Conservation (phyloP, 2,888 invertebrate species). For the Lasioglossum oenotherae region DNA sequence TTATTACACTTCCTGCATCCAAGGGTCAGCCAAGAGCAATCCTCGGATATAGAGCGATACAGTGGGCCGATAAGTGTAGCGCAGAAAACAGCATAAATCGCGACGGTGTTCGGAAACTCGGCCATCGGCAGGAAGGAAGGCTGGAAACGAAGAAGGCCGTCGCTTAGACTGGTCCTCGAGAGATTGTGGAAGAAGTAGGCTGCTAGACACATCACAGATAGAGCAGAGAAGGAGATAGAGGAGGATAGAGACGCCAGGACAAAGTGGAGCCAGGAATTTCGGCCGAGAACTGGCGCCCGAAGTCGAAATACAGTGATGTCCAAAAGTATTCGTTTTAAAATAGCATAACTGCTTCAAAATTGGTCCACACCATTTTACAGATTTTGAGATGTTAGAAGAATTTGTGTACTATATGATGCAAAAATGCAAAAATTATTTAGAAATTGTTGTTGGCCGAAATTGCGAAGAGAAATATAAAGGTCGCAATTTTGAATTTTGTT, state of each 20-base stretch:
- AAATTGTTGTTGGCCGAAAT: no score
- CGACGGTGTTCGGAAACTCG: conserved; percentile 5
- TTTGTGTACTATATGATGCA: no score
- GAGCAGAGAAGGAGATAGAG: conserved; percentile 17
- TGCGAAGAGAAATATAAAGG: no score
- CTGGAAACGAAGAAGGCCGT: conserved; percentile 39
- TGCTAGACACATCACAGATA: conserved; percentile 9
- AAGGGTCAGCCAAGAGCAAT: background rate
- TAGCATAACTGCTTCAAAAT: background rate
- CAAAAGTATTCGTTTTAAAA: background rate
- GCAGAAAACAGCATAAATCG: conserved; percentile 44
- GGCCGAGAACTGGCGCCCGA: background rate
- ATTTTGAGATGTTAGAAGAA: background rate
- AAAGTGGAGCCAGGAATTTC: conserved; percentile 52
- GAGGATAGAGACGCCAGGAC: background rate
- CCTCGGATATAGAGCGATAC: conserved; percentile 9
- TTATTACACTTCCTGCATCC: background rate
- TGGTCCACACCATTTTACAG: background rate
- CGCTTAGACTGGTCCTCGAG: conserved; percentile 8
- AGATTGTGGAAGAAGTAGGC: background rate
- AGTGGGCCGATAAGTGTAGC: conserved; percentile 26
- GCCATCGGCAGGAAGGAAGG: conserved; percentile 33
- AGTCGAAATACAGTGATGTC: conserved; percentile 34
- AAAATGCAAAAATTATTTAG: no score
- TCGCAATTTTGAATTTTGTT: no score